Base-by-base conservation (phyloP, 64 coral and sea anemone species). In the Astreopora myriophthalma region DNA sequence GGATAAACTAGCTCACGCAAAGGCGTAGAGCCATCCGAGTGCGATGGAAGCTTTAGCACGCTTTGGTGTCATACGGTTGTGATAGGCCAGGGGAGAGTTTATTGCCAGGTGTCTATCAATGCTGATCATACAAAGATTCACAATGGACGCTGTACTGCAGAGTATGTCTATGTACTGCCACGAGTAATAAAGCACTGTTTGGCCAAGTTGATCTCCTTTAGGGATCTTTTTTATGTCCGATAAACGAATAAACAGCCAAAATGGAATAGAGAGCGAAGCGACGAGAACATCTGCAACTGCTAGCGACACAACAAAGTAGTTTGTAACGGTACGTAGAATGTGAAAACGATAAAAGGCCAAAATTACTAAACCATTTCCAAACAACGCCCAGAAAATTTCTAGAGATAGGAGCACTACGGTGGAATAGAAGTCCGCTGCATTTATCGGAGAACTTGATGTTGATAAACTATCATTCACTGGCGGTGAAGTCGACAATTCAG, bases 81-180 rank as follows among this genome's bases (percentile, higher is more conserved):
- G 85, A 44, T 96, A 96, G 3, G 34, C 90, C 62, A 96, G 74
- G n/a, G 95, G 95, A 33, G 91, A 90, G 20, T 79, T 92, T 23
- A 96, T 93, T 42, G 95, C 95, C 8, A 90, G 48, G 20, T 96
- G 88, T 81, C 95, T 90, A 72, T 96, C 95, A 73, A 90, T 85
- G 12, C 90, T 91, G 20, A 96, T 96, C 14, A 96, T 67, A 57
- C 91, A 96, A 0, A 96, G 81, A 69, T 75, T 96, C 34, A 87
- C 77, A n/a, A 96, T 96, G 16, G 95, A 96, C 1, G 95, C 95
- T 6, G 91, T 90, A 24, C 95, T 93, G 34, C 95, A 93, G 3
- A 96, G 69, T 29, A 96, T 90, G 58, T 96, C 95, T 6, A 96
- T 46, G 20, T 79, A 79, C 12, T 90, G 91, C 95, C 95, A 96